Base-by-base conservation (phyloP, 2,113 vertebrate species). In the Petroica traversi region DNA sequence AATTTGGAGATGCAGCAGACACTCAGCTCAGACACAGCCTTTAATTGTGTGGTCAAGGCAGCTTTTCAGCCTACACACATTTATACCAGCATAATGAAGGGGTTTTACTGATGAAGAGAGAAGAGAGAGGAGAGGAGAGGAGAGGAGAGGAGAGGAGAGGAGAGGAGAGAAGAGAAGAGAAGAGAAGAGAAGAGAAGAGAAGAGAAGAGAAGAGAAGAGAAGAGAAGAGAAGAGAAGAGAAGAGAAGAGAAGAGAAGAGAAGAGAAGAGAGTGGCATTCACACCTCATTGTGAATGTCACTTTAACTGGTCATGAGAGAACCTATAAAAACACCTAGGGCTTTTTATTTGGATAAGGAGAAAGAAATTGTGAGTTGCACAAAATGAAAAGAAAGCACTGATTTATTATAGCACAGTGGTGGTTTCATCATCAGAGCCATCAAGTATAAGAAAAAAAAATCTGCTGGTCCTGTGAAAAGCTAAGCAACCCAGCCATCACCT, bases 331-430 rank as follows among this genome's bases (percentile, higher is more conserved):
- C 11, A 46, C 16, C 12, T 5, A 34, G 2, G 11, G 57, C 58
- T 84, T 63, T 85, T 81, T 49, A 71, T 78, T 74, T 78, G 36
- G 57, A 24, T 45, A 79, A 63, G 14, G 22, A 38, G n/a, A 76
- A 71, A 88, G 26, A 24, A 74, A 78, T 28, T 16, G 41, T 2
- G 9, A 78, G 15, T 33, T 40, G 22, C 46, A 85, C 24, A 3
- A 4, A 85, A 85, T 28, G 10, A 43, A 85, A 83, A 43, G 40
- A 67, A 51, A 23, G 5, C 29, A 64, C 8, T 46, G 8, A 43
- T 81, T 77, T 69, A 76, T 69, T 69, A 69, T 6, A 28, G 7
- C 0, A 1, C 22, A 40, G n/a, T 67, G 46, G 57, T 0, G 0
- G 6, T 58, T 88, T 71, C 34, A 85, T 31, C 38, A 57, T 48